Base-by-base conservation (phyloP, 2,113 vertebrate species). In the Notarius quadriscutis region DNA sequence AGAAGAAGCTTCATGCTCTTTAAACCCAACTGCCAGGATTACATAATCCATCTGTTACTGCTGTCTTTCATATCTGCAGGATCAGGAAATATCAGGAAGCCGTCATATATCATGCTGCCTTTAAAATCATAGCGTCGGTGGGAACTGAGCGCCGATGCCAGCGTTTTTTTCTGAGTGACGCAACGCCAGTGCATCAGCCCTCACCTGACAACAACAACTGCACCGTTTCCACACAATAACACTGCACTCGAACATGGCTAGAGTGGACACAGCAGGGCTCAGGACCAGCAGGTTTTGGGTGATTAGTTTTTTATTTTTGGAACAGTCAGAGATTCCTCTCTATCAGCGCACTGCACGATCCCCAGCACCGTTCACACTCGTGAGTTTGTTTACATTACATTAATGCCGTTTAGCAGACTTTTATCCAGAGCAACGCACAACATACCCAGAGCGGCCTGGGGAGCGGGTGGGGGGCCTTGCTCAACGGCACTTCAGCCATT, bases 31-130 rank as follows among this genome's bases (percentile, higher is more conserved):
- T 34, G 58, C 62, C 84, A 88, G 57, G 20, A 71, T 80, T 84
- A 83, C 89, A 58, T n/a, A 79, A 88, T 62, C 65, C 77, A 86
- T 67, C 63, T 87, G 90, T 84, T 87, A 50, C 27, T 88, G 25
- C 78, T 88, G 72, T 60, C 72, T 60, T 74, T 22, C 69, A 57
- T 41, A 55, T 85, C 69, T 57, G 51, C 62, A 72, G 72, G 60
- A 81, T 87, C 79, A 67, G 51, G n/a, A 77, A 58, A 84, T 15
- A 84, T 48, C 69, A 62, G 41, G 30, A 55, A 69, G 53, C 17
- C 17, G 8, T 53, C 10, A 74, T 10, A 25, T 17, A 30, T 65
- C 74, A 79, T 41, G 48, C 65, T 57, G 50, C n/a, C 30, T 80
- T 69, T 57, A 48, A 77, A 85, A 85, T 50, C 84, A 53, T 5